Percentiles rank a stretch among this genome's conserved stretches.
These are phyloP conservation scores for Puffinus mauretanicus DNA, from an alignment of 2,113 vertebrate genomes.

Conservation along the genomic window DNA sequence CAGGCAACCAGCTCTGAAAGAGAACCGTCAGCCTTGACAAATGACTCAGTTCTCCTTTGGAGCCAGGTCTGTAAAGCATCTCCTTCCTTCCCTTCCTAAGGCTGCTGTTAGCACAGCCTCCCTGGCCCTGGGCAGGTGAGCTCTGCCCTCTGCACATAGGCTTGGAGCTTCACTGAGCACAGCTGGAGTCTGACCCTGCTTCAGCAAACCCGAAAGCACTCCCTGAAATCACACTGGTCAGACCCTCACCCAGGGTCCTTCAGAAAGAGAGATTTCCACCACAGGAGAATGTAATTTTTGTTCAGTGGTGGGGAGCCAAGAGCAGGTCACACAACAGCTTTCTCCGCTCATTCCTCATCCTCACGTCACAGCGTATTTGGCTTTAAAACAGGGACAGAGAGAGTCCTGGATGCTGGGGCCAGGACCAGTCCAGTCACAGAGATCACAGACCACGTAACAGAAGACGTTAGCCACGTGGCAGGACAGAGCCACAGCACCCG, in stretches of 20 bases:
- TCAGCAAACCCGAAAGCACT: not conserved
- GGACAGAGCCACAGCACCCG: not conserved
- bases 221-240: accelerated
- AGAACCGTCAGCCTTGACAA: conserved; percentile 25
- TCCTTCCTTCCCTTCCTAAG: not conserved
- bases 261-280: not conserved
- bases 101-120: not conserved
- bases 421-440: accelerated
- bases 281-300: not conserved
- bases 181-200: not conserved
- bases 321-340: not conserved
- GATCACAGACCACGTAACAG: accelerated
- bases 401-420: not conserved
- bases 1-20: not conserved
- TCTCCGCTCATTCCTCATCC: not conserved
- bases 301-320: accelerated
- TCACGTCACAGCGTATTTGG: not conserved
- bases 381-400: not conserved
- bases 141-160: not conserved
- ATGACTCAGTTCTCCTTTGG: conserved; percentile 15
- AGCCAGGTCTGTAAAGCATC: not conserved
- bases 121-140: not conserved
- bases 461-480: accelerated
- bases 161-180: not conserved
- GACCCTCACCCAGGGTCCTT: not conserved